Percentiles rank a stretch among this genome's conserved stretches.
phyloP scores from a whole-genome alignment of 2,113 vertebrate genomes.

The Vicugna pacos region DNA sequence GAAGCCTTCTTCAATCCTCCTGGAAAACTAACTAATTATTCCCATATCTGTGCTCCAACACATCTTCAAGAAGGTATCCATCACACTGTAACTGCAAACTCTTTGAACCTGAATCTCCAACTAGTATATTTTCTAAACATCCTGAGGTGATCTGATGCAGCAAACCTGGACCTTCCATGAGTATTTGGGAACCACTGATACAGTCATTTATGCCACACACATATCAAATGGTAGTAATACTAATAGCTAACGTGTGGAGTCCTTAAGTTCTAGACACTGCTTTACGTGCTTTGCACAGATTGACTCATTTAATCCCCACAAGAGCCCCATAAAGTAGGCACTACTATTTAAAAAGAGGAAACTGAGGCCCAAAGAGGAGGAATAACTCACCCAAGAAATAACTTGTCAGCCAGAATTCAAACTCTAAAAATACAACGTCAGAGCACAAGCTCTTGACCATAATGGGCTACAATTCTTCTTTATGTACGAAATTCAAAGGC shows the following conservation, averaged over 20 bases:
- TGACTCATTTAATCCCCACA: background rate
- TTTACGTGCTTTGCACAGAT: background rate
- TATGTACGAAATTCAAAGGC: slow-evolving; percentile 1
- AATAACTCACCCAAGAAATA: background rate
- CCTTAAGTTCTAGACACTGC: background rate
- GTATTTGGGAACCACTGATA: background rate
- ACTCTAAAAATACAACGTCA: background rate
- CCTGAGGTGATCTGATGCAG: background rate
- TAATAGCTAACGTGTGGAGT: background rate
- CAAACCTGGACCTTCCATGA: background rate
- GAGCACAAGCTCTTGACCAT: background rate
- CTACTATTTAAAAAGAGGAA: background rate
- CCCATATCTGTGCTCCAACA: background rate
- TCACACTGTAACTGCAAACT: background rate
- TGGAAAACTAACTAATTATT: background rate
- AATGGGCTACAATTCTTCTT: background rate
- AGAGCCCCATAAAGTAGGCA: background rate
- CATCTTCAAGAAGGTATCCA: background rate
- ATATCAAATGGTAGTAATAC: background rate
- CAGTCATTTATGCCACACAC: background rate
- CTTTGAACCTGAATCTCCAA: background rate
- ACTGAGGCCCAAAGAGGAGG: background rate
- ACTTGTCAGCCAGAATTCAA: background rate
- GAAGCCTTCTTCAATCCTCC: background rate
- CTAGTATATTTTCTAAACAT: background rate